Conservation (phyloP, 2,113 vertebrate species). For the Gymnogyps californianus region DNA sequence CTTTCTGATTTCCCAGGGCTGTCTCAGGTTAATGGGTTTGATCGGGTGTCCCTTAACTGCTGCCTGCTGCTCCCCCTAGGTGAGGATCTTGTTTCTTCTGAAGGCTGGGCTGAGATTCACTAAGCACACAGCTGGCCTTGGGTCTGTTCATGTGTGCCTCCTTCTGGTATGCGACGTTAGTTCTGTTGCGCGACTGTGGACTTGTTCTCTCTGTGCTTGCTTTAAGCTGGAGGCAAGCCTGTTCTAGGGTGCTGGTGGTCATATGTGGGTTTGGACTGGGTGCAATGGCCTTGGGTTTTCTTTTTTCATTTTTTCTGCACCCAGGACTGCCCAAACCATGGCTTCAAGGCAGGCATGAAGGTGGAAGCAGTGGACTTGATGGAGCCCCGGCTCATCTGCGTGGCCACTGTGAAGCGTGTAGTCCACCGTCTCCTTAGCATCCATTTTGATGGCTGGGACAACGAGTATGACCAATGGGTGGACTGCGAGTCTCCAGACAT, state of each 20-base stretch:
- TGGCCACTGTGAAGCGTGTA: conserved; percentile 87
- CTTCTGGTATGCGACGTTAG: rapidly evolving
- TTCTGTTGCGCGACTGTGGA: neutral
- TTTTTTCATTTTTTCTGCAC: neutral
- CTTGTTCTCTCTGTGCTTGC: neutral
- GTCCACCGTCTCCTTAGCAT: conserved; percentile 89
- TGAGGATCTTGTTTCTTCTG: neutral
- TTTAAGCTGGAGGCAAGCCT: neutral
- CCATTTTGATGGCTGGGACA: conserved; percentile 97
- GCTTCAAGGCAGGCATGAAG: conserved; percentile 89
- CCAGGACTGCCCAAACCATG: conserved; percentile 88
- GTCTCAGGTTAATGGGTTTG: neutral
- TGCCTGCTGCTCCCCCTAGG: neutral
- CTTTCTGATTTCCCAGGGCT: neutral
- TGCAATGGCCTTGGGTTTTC: neutral
- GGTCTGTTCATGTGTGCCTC: neutral
- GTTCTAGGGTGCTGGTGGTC: neutral
- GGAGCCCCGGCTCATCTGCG: conserved; percentile 94
- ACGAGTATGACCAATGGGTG: conserved; percentile 96
- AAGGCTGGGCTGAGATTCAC: neutral
- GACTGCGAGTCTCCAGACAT: conserved; percentile 94
- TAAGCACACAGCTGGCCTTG: neutral
- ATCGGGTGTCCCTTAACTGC: neutral
- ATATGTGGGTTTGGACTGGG: neutral
- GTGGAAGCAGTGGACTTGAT: conserved; percentile 96